Conservation (phyloP, 1,140 invertebrate genomes). For the Atta colombica region DNA sequence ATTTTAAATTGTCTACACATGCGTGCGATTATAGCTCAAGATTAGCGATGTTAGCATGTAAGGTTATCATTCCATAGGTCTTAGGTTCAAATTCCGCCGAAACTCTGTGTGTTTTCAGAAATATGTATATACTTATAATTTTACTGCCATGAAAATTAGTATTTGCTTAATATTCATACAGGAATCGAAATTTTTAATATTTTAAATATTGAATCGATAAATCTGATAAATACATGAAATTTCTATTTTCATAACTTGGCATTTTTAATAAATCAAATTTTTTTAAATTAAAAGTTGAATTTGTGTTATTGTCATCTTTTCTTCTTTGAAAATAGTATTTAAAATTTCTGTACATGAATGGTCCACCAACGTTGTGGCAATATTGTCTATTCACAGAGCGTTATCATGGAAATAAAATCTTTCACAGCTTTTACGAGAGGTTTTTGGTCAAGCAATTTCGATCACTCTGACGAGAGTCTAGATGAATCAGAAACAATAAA, state of each 20-base stretch:
- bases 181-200: neutral
- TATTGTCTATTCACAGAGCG: neutral
- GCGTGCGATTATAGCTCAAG: too few relatives aligned
- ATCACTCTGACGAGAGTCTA: neutral
- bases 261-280: neutral
- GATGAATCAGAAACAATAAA: slow-evolving; percentile 30
- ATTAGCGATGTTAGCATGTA: too few relatives aligned
- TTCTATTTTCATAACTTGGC: neutral
- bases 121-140: neutral
- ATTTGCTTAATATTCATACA: too few relatives aligned
- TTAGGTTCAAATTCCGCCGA: too few relatives aligned
- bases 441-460: slow-evolving; percentile 35
- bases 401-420: slow-evolving; percentile 4
- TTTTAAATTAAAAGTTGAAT: neutral
- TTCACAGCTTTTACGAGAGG: slow-evolving; percentile 22
- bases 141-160: neutral
- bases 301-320: neutral
- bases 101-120: too few relatives aligned
- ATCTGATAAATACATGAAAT: neutral
- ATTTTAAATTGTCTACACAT: too few relatives aligned
- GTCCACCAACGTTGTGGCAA: neutral
- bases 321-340: neutral
- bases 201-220: neutral
- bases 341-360: too few relatives aligned
- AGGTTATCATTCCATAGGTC: too few relatives aligned